Evolutionary conservation across 2,113 vertebrate species (phyloP), one percentile per base, ranked within the genome.

Genomic region (Corydoras sp.): DNA sequence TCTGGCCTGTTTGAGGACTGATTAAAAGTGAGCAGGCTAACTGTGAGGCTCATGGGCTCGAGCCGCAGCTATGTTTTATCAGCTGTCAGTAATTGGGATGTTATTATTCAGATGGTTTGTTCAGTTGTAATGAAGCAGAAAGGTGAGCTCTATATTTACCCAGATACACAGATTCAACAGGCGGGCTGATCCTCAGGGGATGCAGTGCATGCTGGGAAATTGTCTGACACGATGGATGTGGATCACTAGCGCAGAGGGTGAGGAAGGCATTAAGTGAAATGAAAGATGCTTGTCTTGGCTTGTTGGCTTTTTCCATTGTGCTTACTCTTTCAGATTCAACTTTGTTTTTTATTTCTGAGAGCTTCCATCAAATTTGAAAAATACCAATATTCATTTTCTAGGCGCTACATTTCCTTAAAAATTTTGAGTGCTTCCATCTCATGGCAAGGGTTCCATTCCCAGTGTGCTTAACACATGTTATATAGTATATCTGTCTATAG

Each of bases 1-100:
- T 81, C 74, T 76, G 59, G 69, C 35, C 69, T 60, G 71, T 75
- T 54, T 71, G 55, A 76, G 58, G 35, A 30, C 10, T 72, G 72
- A 81, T 72, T 63, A 72, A 67, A 49, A 56, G 14, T 3, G n/a
- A 71, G 63, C 43, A 54, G 64, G 15, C 55, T 58, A 53, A 51
- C 58, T 54, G 53, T 13, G 53, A 2, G 4, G 74, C 18, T 49
- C 66, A 58, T 11, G 31, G n/a, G 48, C 35, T 35, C 66, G 9
- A 18, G 14, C 24, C 24, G 9, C 56, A 10, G 43, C 31, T 62
- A 62, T 80, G 77, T 78, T 82, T 78, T 75, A 74, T 79, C 82
- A 80, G 81, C 81, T 85, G 83, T 68, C 71, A 53, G 49, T 77
- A 77, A 80, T 77, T 76, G 76, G 71, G 54, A 70, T 66, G 55